Evolutionary conservation across 2,113 vertebrate genomes (phyloP).

Genomic region (Callaeas wilsoni): DNA sequence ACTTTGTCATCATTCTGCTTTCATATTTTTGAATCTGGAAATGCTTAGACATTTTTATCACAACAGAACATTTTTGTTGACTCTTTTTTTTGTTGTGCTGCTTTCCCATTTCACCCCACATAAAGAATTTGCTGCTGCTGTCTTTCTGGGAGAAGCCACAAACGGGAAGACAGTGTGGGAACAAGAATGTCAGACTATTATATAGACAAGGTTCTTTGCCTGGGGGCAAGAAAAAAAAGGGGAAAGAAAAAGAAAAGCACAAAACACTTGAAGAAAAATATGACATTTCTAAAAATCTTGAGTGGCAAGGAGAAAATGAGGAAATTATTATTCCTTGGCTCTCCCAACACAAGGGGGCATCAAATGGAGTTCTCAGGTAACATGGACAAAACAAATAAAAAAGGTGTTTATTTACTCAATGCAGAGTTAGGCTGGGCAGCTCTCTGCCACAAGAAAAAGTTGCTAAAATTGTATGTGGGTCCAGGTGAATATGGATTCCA

Average conservation of each 20-base stretch:
- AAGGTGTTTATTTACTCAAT: background rate
- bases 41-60: background rate
- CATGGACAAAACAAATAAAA: background rate
- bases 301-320: slow-evolving; percentile 21
- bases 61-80: background rate
- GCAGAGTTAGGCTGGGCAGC: background rate
- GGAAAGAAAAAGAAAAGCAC: background rate
- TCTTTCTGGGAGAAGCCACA: background rate
- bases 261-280: background rate
- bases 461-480: background rate
- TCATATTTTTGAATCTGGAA: background rate
- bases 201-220: background rate
- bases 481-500: background rate
- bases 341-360: slow-evolving; percentile 40
- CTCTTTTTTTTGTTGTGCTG: background rate
- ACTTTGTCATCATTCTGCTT: background rate
- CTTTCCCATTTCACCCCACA: background rate
- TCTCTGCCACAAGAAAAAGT: background rate
- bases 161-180: background rate
- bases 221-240: background rate
- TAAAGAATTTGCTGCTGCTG: background rate
- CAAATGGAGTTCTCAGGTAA: background rate
- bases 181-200: slow-evolving; percentile 8
- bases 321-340: background rate
- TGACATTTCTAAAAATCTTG: slow-evolving; percentile 11